These are phyloP conservation scores for Acropora yongei DNA, from an alignment of 64 coral and sea anemone genomes.

Conservation along the genomic window DNA sequence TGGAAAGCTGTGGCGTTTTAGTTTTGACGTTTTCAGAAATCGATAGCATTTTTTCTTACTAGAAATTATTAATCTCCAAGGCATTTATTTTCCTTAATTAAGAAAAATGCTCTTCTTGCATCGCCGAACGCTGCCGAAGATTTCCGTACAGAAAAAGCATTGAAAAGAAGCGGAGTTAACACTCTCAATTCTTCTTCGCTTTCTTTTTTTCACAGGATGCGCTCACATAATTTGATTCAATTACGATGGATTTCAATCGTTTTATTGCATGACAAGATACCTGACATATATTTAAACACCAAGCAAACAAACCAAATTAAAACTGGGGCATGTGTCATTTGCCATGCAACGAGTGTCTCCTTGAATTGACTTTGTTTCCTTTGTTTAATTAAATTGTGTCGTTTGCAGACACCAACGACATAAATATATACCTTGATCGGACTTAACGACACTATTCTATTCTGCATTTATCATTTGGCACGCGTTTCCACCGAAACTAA, in stretches of 20 bases:
- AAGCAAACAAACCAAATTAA: conserved; percentile 46
- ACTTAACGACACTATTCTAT: no score
- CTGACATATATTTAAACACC: background rate
- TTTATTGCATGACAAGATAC: background rate
- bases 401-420: background rate
- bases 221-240: background rate
- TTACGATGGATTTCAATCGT: background rate
- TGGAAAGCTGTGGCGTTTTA: no score
- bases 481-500: no score
- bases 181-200: background rate
- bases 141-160: background rate
- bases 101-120: background rate
- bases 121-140: background rate
- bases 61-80: background rate
- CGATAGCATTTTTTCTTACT: background rate
- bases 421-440: no score
- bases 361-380: conserved; percentile 1
- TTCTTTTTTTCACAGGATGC: background rate
- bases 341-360: background rate
- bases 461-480: no score
- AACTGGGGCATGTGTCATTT: background rate
- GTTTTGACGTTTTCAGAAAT: background rate
- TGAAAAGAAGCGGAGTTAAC: background rate
- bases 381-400: background rate
- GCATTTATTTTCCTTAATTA: background rate